These are phyloP conservation scores for Dinoponera quadriceps DNA, from an alignment of 1,140 invertebrate genomes.

Conservation along the genomic window DNA sequence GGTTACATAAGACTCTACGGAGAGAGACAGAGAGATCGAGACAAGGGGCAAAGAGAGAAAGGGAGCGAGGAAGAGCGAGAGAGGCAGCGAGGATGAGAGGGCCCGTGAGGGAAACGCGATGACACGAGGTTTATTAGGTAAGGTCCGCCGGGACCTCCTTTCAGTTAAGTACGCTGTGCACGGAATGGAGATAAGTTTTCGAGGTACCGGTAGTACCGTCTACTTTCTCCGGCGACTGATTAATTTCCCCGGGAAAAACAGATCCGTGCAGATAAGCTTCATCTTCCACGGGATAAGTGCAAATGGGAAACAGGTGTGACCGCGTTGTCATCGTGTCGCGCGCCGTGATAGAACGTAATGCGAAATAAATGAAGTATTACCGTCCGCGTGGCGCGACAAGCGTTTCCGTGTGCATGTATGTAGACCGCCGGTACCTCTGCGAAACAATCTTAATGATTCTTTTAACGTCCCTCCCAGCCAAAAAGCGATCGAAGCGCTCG, in stretches of 20 bases:
- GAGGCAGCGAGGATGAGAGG: conserved; percentile 10
- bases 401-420: background rate
- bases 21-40: conserved; percentile 12
- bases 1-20: conserved; percentile 57
- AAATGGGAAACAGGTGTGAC: background rate
- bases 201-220: conserved; percentile 15
- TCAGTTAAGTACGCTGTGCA: conserved; percentile 39
- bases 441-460: background rate
- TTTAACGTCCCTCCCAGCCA: background rate
- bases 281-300: conserved; percentile 1
- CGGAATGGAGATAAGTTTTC: conserved; percentile 37
- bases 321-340: background rate
- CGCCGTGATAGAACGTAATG: background rate
- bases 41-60: background rate
- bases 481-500: too few species aligned
- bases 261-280: background rate
- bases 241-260: conserved; percentile 50
- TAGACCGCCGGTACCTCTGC: background rate
- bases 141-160: conserved; percentile 14
- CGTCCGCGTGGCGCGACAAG: background rate
- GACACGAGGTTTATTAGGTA: conserved; percentile 63
- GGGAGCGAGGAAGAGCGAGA: background rate
- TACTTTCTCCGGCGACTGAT: conserved; percentile 50
- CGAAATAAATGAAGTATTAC: background rate
- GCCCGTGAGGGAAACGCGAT: conserved; percentile 45